Evolutionary conservation across 2,888 invertebrate species (phyloP).

Genomic region (Drosophila infuscata): DNA sequence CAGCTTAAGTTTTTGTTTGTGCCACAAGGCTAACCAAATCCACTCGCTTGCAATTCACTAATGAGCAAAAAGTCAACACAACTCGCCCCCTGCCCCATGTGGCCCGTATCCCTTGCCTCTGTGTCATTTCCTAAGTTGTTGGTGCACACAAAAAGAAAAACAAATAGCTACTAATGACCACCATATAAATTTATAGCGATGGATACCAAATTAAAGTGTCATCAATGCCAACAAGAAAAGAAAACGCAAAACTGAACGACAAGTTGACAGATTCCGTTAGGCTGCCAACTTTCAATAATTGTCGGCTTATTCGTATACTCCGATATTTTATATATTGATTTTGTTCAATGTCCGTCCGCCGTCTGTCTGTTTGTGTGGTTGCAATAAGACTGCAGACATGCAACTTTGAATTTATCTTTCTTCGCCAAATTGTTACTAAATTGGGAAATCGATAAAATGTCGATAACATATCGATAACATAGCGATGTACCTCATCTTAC

Average conservation of each 20-base stretch:
- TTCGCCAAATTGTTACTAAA: background rate
- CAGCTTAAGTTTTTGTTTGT: constrained; percentile 7
- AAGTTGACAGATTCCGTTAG: constrained; percentile 25
- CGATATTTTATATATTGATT: background rate
- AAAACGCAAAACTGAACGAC: constrained; percentile 5
- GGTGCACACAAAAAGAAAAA: constrained; percentile 8
- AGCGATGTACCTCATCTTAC: background rate
- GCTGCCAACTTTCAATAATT: constrained; percentile 18
- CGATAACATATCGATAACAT: background rate
- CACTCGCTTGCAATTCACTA: constrained; percentile 21
- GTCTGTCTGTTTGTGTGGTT: too few species aligned
- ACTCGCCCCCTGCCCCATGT: background rate
- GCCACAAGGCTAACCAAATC: constrained; percentile 13
- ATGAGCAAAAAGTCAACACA: constrained; percentile 53
- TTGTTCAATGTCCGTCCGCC: background rate
- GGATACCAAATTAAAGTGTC: constrained; percentile 49
- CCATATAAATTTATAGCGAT: constrained; percentile 35
- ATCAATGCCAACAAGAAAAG: constrained; percentile 36
- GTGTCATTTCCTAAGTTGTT: constrained; percentile 18
- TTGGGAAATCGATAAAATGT: background rate
- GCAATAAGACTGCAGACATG: too few species aligned
- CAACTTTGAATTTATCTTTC: background rate
- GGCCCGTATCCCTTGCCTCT: background rate
- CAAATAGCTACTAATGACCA: constrained; percentile 21
- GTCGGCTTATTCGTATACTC: background rate